Conservation (phyloP, 2,888 invertebrate genomes). For the Drosophila nigricruria region DNA sequence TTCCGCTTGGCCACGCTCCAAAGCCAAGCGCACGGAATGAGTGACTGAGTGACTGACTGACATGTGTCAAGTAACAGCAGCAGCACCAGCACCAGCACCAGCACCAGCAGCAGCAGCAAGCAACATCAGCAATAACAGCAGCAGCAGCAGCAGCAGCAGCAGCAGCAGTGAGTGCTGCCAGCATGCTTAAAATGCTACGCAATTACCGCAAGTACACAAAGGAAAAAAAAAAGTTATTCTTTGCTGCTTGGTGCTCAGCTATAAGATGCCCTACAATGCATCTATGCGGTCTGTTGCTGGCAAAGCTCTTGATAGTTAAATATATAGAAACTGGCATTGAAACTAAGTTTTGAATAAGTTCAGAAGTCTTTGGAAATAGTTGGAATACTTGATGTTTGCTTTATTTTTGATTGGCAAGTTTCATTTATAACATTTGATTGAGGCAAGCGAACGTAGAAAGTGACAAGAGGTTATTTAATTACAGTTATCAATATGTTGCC, state of each 20-base stretch:
- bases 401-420: not conserved
- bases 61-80: conserved; percentile 78
- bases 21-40: conserved; percentile 51
- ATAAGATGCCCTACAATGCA: conserved; percentile 52
- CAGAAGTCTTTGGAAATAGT: not conserved
- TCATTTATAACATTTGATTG: not conserved
- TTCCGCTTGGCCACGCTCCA: conserved; percentile 51
- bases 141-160: conserved; percentile 26
- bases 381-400: not conserved
- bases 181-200: conserved; percentile 74
- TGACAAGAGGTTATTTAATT: not conserved
- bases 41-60: conserved; percentile 70
- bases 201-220: conserved; percentile 73
- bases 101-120: conserved; percentile 32
- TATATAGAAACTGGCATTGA: not conserved
- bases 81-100: conserved; percentile 55
- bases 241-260: conserved; percentile 28
- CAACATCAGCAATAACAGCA: conserved; percentile 30
- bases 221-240: conserved; percentile 21
- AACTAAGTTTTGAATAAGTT: not conserved
- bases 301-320: not conserved
- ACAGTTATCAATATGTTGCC: not conserved
- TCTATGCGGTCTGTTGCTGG: not conserved
- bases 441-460: not conserved
- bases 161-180: conserved; percentile 43